phyloP scores from a whole-genome alignment of 2,797 vertebrate species.

The Channallabes apus region DNA sequence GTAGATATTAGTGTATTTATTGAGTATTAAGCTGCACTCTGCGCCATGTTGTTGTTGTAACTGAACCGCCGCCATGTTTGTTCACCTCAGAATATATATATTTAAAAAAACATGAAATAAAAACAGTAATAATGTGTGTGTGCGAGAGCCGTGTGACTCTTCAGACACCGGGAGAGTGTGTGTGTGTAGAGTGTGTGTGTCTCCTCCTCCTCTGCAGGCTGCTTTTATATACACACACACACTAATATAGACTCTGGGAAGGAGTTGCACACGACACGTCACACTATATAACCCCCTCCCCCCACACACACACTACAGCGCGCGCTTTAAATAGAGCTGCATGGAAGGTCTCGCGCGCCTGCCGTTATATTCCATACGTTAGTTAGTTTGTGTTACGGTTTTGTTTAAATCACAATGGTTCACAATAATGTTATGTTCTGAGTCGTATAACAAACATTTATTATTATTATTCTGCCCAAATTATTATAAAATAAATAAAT shows the following conservation, averaged over 20 bases:
- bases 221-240: constrained; percentile 88
- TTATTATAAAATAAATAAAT: too few species aligned
- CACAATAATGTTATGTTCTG: too few species aligned
- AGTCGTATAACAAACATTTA: too few species aligned
- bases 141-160: constrained; percentile 26
- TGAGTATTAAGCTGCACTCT: neutral
- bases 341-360: neutral
- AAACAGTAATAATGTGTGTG: constrained; percentile 50
- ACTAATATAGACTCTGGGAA: constrained; percentile 99
- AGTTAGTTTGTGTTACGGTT: too few species aligned
- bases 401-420: too few species aligned
- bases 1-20: too few species aligned
- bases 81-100: neutral
- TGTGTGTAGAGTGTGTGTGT: constrained; percentile 74
- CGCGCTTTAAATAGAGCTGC: constrained; percentile 90
- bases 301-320: constrained; percentile 72
- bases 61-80: constrained; percentile 27
- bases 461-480: too few species aligned
- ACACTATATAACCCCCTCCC: constrained; percentile 83
- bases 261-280: constrained; percentile 95
- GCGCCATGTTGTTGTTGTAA: neutral
- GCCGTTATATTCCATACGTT: too few species aligned
- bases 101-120: neutral
- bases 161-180: constrained; percentile 67
- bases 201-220: constrained; percentile 87